Conservation (phyloP, 2,888 invertebrate genomes). For the Embidobia sp. region DNA sequence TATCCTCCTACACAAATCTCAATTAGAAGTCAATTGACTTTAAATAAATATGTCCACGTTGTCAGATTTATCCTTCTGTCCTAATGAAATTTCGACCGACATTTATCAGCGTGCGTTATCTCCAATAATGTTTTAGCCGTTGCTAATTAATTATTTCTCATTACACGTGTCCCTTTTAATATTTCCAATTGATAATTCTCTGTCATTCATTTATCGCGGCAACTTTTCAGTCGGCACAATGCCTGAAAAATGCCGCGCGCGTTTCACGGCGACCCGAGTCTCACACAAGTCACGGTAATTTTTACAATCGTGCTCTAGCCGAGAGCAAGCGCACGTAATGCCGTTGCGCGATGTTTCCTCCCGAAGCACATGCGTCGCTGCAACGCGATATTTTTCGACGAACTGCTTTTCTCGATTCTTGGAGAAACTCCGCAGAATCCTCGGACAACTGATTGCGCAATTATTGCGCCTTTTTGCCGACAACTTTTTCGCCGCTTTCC, state of each 20-base stretch:
- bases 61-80: too few relatives aligned
- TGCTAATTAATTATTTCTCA: too few relatives aligned
- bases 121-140: too few relatives aligned
- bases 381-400: slow-evolving; percentile 54
- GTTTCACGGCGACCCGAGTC: not conserved
- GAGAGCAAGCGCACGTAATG: slow-evolving; percentile 34
- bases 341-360: slow-evolving; percentile 31
- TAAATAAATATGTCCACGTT: too few relatives aligned
- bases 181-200: too few relatives aligned
- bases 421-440: slow-evolving; percentile 43
- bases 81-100: too few relatives aligned
- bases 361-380: slow-evolving; percentile 42
- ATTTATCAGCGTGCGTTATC: too few relatives aligned
- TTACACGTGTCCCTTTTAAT: too few relatives aligned
- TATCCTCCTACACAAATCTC: too few relatives aligned
- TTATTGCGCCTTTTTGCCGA: slow-evolving; percentile 41
- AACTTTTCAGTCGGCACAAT: not conserved
- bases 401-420: slow-evolving; percentile 52
- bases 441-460: slow-evolving; percentile 41
- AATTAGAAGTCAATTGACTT: too few relatives aligned
- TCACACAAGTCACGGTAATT: slow-evolving; percentile 32
- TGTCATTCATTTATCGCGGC: too few relatives aligned
- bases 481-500: slow-evolving; percentile 23
- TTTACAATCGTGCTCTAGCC: slow-evolving; percentile 32
- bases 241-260: not conserved